A percentile compares a stretch with the other conserved stretches of the same genome.
Evolutionary conservation across 2,888 invertebrate genomes (phyloP).

Genomic region (Brachyopa scutellaris): DNA sequence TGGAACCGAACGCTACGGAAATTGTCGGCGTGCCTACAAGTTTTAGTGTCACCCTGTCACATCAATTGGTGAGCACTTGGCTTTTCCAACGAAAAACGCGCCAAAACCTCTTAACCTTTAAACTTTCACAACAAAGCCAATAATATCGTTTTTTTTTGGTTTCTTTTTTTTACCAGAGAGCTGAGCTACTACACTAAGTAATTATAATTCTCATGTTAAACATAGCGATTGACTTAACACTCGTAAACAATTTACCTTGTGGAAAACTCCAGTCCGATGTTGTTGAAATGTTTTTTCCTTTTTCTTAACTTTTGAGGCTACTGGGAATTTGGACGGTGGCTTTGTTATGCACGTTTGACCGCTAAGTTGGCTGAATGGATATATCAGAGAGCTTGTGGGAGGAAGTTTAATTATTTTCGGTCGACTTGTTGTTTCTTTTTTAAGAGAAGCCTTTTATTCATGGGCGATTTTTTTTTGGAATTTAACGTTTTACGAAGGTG

Average conservation of each 20-base stretch:
- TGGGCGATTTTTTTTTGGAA: too few relatives aligned
- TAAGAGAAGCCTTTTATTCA: too few relatives aligned
- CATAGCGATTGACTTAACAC: conserved; percentile 41
- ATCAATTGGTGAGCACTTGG: background rate
- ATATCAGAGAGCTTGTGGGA: background rate
- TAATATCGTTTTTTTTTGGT: background rate
- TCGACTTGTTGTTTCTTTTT: too few relatives aligned
- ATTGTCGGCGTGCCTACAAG: background rate
- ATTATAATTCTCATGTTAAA: conserved; percentile 20
- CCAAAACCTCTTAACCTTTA: background rate
- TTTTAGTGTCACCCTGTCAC: conserved; percentile 1
- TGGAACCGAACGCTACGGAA: background rate
- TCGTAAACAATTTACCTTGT: conserved; percentile 33
- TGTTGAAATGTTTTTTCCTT: background rate
- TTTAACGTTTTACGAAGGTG: too few relatives aligned
- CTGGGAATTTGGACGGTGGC: background rate
- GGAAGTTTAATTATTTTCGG: conserved; percentile 16
- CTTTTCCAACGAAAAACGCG: background rate
- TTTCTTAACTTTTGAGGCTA: conserved; percentile 4
- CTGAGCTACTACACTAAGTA: background rate
- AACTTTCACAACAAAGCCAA: background rate
- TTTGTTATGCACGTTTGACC: background rate
- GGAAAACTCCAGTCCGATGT: conserved; percentile 11
- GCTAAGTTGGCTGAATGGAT: background rate
- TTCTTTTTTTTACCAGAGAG: background rate